phyloP scores from a whole-genome alignment of 2,113 vertebrate species.

The Ceyx cyanopectus region DNA sequence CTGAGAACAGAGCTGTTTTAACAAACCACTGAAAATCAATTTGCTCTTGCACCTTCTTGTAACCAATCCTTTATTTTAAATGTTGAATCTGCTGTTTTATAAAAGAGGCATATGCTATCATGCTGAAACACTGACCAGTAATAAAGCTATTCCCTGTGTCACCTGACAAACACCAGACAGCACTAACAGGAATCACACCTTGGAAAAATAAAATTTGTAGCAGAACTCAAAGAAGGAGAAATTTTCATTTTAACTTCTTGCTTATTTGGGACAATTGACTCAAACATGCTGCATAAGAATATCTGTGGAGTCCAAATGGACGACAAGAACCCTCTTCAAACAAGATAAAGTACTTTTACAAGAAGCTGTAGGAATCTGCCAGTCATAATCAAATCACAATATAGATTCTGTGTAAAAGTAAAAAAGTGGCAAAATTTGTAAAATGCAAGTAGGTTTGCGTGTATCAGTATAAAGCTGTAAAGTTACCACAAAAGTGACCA shows the following conservation, averaged over 20 bases:
- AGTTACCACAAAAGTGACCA: background rate
- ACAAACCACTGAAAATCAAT: background rate
- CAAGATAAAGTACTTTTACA: background rate
- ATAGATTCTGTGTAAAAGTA: background rate
- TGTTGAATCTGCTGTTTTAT: background rate
- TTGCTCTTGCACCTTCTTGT: background rate
- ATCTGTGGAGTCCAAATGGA: background rate
- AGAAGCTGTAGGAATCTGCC: background rate
- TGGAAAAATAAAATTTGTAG: background rate
- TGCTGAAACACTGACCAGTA: background rate
- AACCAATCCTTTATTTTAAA: background rate
- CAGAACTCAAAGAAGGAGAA: background rate
- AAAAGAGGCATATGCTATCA: background rate
- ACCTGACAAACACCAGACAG: background rate
- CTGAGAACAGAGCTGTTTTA: background rate
- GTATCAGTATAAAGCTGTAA: background rate
- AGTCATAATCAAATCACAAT: background rate
- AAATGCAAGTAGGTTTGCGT: background rate
- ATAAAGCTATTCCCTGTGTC: background rate
- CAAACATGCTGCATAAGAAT: background rate
- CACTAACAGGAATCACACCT: background rate
- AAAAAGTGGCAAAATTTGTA: background rate
- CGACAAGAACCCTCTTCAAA: background rate
- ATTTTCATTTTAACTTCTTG: background rate
- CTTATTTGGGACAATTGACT: background rate